A percentile compares a stretch with the other conserved stretches of the same genome.
These are phyloP conservation scores for Hofmannophila pseudospretella DNA, from an alignment of 2,888 invertebrate genomes.

Conservation along the genomic window DNA sequence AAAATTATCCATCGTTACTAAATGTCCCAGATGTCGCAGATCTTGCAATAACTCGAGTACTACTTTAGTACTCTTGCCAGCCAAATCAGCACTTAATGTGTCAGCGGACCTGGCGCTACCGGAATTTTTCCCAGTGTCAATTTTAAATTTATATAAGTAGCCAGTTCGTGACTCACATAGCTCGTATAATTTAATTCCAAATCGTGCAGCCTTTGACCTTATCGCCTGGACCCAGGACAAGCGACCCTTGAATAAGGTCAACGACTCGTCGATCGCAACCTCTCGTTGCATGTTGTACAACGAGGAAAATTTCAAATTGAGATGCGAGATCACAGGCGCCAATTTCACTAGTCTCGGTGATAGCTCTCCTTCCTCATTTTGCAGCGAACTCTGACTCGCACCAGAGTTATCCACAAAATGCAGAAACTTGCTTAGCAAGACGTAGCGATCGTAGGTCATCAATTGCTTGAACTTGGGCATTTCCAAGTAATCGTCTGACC, in stretches of 20 bases:
- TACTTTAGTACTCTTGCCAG: conserved; percentile 12
- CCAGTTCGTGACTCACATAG: conserved; percentile 18
- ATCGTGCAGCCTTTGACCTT: conserved; percentile 17
- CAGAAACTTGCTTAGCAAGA: conserved; percentile 13
- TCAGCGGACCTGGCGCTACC: conserved; percentile 1
- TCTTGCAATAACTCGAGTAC: conserved; percentile 9
- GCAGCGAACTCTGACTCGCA: no score
- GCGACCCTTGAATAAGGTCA: conserved; percentile 19
- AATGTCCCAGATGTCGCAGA: no score
- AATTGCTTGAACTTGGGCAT: conserved; percentile 18
- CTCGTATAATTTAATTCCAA: conserved; percentile 18
- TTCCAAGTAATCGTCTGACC: conserved; percentile 5
- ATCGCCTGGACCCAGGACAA: conserved; percentile 19
- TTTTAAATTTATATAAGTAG: conserved; percentile 6
- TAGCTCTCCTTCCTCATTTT: conserved; percentile 9
- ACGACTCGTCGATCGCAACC: conserved; percentile 21
- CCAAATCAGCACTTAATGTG: conserved; percentile 9
- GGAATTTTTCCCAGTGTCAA: not conserved
- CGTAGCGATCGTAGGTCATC: conserved; percentile 16
- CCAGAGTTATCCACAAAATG: conserved; percentile 21
- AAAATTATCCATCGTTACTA: conserved; percentile 21
- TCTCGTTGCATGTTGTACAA: no score
- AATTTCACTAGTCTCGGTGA: conserved; percentile 18
- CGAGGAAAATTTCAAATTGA: conserved; percentile 14
- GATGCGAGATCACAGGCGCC: conserved; percentile 14